Percentiles rank a stretch among this genome's conserved stretches.
phyloP scores from a whole-genome alignment of 1,140 invertebrate species.

The Periplaneta americana region DNA sequence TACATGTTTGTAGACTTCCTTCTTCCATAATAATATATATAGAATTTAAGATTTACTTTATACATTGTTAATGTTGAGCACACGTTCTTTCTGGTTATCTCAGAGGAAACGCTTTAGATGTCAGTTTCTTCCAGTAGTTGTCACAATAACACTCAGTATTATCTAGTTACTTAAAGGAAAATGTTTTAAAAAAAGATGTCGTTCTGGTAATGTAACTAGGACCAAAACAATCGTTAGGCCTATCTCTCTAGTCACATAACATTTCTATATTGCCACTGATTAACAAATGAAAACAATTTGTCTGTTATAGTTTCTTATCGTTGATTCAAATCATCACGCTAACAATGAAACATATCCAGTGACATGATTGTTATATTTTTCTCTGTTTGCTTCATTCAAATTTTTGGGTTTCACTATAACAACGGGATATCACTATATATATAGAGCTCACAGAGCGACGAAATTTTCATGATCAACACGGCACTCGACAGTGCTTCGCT shows the following conservation, averaged over 20 bases:
- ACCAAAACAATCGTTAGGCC: constrained; percentile 11
- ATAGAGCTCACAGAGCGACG: neutral
- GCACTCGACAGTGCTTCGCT: too few species aligned
- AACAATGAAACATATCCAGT: constrained; percentile 4
- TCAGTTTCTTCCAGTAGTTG: neutral
- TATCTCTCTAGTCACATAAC: neutral
- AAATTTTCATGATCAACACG: constrained; percentile 29
- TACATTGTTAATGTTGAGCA: neutral
- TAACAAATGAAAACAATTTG: constrained; percentile 8
- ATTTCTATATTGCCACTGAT: constrained; percentile 5
- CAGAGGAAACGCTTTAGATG: neutral
- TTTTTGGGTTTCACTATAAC: constrained; percentile 2
- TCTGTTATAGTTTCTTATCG: neutral
- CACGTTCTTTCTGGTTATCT: neutral
- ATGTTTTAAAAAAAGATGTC: neutral
- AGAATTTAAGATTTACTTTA: neutral
- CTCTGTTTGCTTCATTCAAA: neutral
- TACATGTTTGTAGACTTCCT: neutral
- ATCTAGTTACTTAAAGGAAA: neutral
- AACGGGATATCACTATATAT: neutral
- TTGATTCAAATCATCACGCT: neutral
- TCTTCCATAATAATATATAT: neutral
- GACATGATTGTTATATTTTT: neutral
- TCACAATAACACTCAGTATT: neutral
- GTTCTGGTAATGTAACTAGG: neutral